phyloP scores from a whole-genome alignment of 1,140 invertebrate species.

The Parapsyche elsis region DNA sequence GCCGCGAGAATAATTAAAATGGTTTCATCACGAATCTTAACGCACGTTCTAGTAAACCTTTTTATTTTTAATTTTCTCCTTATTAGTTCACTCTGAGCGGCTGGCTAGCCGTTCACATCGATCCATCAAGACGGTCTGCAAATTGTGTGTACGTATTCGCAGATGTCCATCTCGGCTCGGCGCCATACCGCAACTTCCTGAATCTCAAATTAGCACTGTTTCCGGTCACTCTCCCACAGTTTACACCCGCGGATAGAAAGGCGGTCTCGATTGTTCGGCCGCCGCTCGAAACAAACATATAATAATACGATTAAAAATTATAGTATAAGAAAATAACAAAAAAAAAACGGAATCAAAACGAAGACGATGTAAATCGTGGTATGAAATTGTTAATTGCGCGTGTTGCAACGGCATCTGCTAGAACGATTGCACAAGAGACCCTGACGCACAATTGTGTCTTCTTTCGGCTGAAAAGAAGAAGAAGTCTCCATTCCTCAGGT shows the following conservation, averaged over 20 bases:
- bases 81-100: not conserved
- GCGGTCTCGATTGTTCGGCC: constrained; percentile 13
- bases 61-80: not conserved
- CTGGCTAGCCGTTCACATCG: constrained; percentile 2
- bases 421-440: too few relatives aligned
- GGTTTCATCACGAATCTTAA: constrained; percentile 9
- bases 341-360: not conserved
- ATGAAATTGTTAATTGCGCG: constrained; percentile 17
- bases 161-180: not conserved
- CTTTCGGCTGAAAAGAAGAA: too few relatives aligned
- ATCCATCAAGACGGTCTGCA: not conserved
- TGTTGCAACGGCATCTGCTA: not conserved
- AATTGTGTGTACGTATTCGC: not conserved
- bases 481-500: not conserved
- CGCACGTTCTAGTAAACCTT: not conserved
- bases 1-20: constrained; percentile 5
- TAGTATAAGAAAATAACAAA: not conserved
- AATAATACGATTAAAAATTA: not conserved
- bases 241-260: constrained; percentile 14
- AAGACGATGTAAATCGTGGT: constrained; percentile 13
- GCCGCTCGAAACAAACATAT: not conserved
- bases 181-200: constrained; percentile 1
- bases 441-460: too few relatives aligned
- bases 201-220: not conserved
- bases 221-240: constrained; percentile 17